Conservation (phyloP, 2,888 invertebrate species). For the Dimorphilus gyrociliatus region DNA sequence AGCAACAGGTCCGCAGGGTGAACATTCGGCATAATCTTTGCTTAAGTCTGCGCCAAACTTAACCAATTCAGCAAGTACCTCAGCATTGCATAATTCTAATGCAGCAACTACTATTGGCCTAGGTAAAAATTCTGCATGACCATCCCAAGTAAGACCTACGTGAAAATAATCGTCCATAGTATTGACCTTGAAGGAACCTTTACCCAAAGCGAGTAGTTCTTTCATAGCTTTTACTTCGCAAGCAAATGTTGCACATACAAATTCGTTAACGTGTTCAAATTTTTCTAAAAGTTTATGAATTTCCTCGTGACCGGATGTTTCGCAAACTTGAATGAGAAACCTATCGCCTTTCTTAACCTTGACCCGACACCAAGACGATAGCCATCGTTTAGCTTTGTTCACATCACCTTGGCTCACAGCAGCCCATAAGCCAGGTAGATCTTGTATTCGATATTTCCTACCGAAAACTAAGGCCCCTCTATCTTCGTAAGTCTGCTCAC, state of each 20-base stretch:
- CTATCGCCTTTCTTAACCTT: constrained; percentile 12
- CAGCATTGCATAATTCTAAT: constrained; percentile 15
- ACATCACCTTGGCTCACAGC: constrained; percentile 17
- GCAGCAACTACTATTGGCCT: constrained; percentile 15
- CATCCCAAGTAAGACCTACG: constrained; percentile 16
- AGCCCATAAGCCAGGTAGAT: constrained; percentile 16
- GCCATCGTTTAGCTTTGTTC: constrained; percentile 14
- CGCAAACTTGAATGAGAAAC: constrained; percentile 12
- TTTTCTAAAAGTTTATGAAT: constrained; percentile 13
- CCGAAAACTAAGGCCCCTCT: constrained; percentile 15
- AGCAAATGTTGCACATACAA: constrained; percentile 16
- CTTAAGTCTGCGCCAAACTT: constrained; percentile 16
- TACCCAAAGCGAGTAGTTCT: constrained; percentile 14
- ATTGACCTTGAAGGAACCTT: constrained; percentile 14
- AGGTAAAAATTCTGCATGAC: constrained; percentile 15
- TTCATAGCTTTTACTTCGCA: constrained; percentile 16
- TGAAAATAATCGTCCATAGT: constrained; percentile 14
- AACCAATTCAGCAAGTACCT: constrained; percentile 15
- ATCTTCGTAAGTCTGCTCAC: constrained; percentile 13
- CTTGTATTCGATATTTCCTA: constrained; percentile 10
- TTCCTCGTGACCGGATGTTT: constrained; percentile 10
- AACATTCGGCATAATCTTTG: constrained; percentile 15
- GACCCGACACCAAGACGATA: constrained; percentile 15
- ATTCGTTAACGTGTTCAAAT: constrained; percentile 16
- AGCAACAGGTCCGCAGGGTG: constrained; percentile 18